Evolutionary conservation across 1,140 invertebrate species (phyloP), one percentile per base, ranked within the genome.

Genomic region (Camponotus pennsylvanicus): DNA sequence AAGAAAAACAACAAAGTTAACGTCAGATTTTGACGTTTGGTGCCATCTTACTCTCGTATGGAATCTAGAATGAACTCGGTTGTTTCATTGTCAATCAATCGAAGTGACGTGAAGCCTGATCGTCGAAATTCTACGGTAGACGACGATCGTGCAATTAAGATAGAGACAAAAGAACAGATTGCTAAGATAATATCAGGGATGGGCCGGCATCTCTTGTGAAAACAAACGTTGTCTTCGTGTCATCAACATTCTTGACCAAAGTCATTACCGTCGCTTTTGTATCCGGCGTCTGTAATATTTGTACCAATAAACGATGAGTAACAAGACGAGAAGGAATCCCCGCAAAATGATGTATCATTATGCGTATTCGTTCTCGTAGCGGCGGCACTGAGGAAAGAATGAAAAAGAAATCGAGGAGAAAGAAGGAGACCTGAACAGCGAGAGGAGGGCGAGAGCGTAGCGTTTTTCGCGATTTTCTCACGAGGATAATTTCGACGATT

Each of bases 391-490:
- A 85, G 45, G 63, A 73, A 77, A 89, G 70, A 21, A 71, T 70
- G 82, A 90, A 88, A 88, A 85, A 64, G 69, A 34, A 73, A 49
- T 71, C 49, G 52, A 63, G 37, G 64, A 52, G 61, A 32, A 57
- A 86, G 80, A 86, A 82, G 76, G 63, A 83, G 69, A 69, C n/a
- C 32, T 34, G 70, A 42, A 21, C 45, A 21, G 86, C 15, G 49
- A 69, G 49, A 76, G 69, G 63, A 66, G 77, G 71, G 66, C 77
- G 42, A 61, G 70, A 71, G 77, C 84, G 87, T 75, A 21, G 66
- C 80, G 87, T 93, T 93, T 91, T 92, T 93, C 91, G 90, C 91
- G 89, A 92, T 92, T 93, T 92, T 93, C 92, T 93, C 92, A 92
- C 91, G 91, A 92, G 87, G 90, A 93, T 93, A 91, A 93, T 93